phyloP scores from a whole-genome alignment of 2,113 vertebrate species.

The Hydrolagus affinis region DNA sequence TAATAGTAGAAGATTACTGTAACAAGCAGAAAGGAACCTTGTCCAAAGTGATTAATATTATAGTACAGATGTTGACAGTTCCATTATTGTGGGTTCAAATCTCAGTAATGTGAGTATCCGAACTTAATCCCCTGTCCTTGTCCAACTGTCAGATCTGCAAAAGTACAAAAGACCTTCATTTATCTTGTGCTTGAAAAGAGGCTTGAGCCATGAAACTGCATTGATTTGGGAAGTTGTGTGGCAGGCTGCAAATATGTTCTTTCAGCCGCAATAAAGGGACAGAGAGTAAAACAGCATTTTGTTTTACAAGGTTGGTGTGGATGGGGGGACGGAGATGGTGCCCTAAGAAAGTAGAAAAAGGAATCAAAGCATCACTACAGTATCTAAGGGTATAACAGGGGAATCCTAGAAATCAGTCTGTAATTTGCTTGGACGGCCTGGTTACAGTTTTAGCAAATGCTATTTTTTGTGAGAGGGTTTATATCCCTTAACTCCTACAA shows the following conservation, averaged over 20 bases:
- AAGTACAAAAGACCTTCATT: background rate
- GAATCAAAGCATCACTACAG: background rate
- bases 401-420: background rate
- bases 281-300: too few relatives aligned
- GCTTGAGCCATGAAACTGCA: background rate
- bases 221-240: background rate
- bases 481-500: background rate
- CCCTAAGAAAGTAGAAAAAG: background rate
- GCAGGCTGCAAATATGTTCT: background rate
- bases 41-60: background rate
- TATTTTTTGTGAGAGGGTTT: background rate
- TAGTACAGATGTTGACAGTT: background rate
- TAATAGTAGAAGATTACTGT: background rate
- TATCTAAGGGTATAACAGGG: background rate
- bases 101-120: background rate
- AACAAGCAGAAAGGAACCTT: background rate
- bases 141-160: background rate
- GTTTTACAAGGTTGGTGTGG: background rate
- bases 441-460: background rate
- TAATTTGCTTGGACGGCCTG: background rate
- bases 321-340: background rate
- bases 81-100: background rate
- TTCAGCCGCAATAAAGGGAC: background rate
- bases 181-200: constrained; percentile 1
- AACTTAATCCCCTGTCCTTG: background rate